Evolutionary conservation across 1,140 invertebrate species (phyloP).

Genomic region (Danaus plexippus): DNA sequence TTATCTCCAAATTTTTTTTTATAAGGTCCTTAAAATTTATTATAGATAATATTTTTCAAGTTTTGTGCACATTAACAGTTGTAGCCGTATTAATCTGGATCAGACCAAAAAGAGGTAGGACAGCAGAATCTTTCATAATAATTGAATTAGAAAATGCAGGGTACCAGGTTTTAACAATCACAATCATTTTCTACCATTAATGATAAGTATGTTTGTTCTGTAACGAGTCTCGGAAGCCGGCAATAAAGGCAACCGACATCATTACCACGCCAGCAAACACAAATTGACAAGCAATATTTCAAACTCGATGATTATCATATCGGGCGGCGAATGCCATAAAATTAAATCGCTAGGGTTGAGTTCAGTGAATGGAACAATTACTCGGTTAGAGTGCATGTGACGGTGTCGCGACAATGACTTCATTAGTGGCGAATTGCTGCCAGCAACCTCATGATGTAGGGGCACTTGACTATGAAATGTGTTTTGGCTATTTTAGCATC

Average conservation of each 20-base stretch:
- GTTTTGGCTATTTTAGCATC: conserved; percentile 12
- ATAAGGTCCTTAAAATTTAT: too few species aligned
- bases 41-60: too few species aligned
- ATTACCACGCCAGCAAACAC: conserved; percentile 41
- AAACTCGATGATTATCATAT: conserved; percentile 54
- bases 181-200: conserved; percentile 34
- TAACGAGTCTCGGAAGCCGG: conserved; percentile 46
- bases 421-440: conserved; percentile 47
- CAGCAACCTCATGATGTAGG: conserved; percentile 25
- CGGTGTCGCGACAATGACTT: conserved; percentile 46
- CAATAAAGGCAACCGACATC: conserved; percentile 44
- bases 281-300: conserved; percentile 55
- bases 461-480: conserved; percentile 18
- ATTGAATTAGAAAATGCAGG: conserved; percentile 32
- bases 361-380: conserved; percentile 47
- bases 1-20: conserved; percentile 9
- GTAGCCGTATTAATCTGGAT: too few species aligned
- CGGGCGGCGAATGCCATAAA: conserved; percentile 45
- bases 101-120: conserved; percentile 10
- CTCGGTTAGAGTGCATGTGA: conserved; percentile 38
- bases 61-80: too few species aligned
- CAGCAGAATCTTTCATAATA: conserved; percentile 21
- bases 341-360: conserved; percentile 47
- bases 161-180: conserved; percentile 27
- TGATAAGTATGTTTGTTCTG: conserved; percentile 36